Base-by-base conservation (phyloP, 2,113 vertebrate species). In the Origma solitaria region DNA sequence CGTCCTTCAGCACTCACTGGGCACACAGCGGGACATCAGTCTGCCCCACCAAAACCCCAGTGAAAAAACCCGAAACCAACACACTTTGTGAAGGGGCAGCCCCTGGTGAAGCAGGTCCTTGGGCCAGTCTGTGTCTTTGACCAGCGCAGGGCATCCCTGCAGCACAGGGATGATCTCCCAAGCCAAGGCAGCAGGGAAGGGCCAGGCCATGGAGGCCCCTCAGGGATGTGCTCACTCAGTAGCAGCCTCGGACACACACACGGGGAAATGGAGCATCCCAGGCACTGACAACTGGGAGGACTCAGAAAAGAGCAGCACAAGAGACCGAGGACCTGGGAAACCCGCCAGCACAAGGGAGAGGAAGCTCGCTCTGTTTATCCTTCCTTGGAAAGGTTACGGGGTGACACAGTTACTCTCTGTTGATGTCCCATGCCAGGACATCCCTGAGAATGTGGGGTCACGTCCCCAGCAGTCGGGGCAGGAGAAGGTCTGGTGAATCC, bases 341-440 rank as follows among this genome's bases (percentile, higher is more conserved):
- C 16, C 51, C 0, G 88, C 95, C 95, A 95, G 82, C 45, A 54
- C 16, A 13, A 86, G 91, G 60, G 83, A 89, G 86, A 96, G 91
- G 94, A 58, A 82, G 90, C 54, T 92, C 35, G 50, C 78, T 96
- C 73, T 96, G 90, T 95, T 96, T 97, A 86, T 93, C 79, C 51
- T 86, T 82, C 75, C 58, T 54, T 77, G 85, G 73, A 71, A 86
- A 96, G 80, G 79, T 69, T 90, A 76, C 65, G 47, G 86, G 80
- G 77, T 93, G 79, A 93, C 50, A 73, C 3, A 12, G 80, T 35
- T 88, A 70, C 82, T 49, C 40, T 77, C 70, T 69, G 88, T 75
- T 2, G 17, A 89, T 77, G 78, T 72, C 82, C 71, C 62, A n/a
- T 7, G 11, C 45, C 38, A 79, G 85, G 73, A 87, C 79, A 92